Base-by-base conservation (phyloP, 2,113 vertebrate genomes). In the Epinephelus lanceolatus region DNA sequence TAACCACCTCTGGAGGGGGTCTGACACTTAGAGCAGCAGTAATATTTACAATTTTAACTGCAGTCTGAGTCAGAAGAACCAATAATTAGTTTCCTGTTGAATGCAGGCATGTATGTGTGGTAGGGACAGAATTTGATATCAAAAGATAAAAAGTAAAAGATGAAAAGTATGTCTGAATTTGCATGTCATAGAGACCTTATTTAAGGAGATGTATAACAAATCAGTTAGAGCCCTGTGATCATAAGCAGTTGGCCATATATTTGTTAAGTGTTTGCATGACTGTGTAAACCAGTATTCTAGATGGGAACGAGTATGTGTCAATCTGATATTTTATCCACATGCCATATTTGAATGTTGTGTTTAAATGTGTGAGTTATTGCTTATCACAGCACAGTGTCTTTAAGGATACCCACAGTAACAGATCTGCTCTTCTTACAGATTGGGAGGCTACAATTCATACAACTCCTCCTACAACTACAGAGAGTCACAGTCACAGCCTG, bases 391-490 rank as follows among this genome's bases (percentile, higher is more conserved):
- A 25, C 23, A 9, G 15, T 17, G 51, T 57, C 52, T 80, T 23
- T 10, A 9, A 37, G 23, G 14, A 37, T 49, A 53, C 53, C 52
- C 60, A 47, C 49, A 66, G 11, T 86, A 80, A 88, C 72, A 55
- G 0, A 17, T 76, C 18, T 73, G 42, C 69, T 86, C 17, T 80
- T 60, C 71, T 80, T 67, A 56, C 91, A 96, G 96, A 83, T 95
- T 90, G 93, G 98, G 97, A 60, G 95, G 96, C 81, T 98, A 97
- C 93, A 97, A 95, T 89, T 97, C 96, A 1, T 97, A 96, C 86
- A 97, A 91, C 80, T 95, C 95, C 80, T 96, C 97, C 14, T 99
- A 98, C 94, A 97, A 86, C 94, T 98, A 96, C 94, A 96, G 96
- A 81, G 98, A 99, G 72, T 95, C 95, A 7, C 93, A 97, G 3